These are phyloP conservation scores for Corbicula japonica DNA, from an alignment of 2,888 invertebrate genomes.

Conservation along the genomic window DNA sequence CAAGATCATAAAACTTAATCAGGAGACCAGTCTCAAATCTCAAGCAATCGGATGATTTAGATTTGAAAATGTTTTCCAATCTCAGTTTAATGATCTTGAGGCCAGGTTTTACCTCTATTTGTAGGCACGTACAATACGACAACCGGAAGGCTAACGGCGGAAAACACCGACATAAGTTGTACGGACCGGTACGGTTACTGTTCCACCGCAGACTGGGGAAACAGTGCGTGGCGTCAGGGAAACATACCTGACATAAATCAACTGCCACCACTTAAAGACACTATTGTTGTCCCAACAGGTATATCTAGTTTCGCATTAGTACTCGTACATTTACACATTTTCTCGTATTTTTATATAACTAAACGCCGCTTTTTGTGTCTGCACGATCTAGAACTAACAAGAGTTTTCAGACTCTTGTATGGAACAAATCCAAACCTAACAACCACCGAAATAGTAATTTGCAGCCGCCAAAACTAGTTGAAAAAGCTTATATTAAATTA, in stretches of 20 bases:
- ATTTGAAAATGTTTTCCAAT: not conserved
- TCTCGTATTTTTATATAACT: not conserved
- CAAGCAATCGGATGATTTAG: not conserved
- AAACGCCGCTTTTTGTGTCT: not conserved
- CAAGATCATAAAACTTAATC: too few species aligned
- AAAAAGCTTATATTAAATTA: too few species aligned
- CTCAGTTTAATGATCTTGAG: not conserved
- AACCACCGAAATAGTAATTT: too few species aligned
- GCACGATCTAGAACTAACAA: too few species aligned
- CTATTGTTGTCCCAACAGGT: slow-evolving; percentile 59
- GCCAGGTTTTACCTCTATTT: not conserved
- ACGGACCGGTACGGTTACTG: slow-evolving; percentile 41
- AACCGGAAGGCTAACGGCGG: not conserved
- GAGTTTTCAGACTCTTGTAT: too few species aligned
- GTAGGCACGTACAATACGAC: slow-evolving; percentile 21
- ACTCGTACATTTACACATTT: too few species aligned
- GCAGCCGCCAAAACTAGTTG: too few species aligned
- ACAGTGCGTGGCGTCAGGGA: slow-evolving; percentile 28
- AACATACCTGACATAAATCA: slow-evolving; percentile 37
- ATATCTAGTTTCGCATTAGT: too few species aligned
- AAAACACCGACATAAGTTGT: slow-evolving; percentile 32
- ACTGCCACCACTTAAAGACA: slow-evolving; percentile 55
- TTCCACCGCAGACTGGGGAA: slow-evolving; percentile 36
- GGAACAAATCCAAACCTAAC: too few species aligned
- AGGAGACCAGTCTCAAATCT: too few species aligned